Evolutionary conservation across 2,113 vertebrate genomes (phyloP), one percentile per base, ranked within the genome.

Genomic region (Sterrhoptilus dennistouni): DNA sequence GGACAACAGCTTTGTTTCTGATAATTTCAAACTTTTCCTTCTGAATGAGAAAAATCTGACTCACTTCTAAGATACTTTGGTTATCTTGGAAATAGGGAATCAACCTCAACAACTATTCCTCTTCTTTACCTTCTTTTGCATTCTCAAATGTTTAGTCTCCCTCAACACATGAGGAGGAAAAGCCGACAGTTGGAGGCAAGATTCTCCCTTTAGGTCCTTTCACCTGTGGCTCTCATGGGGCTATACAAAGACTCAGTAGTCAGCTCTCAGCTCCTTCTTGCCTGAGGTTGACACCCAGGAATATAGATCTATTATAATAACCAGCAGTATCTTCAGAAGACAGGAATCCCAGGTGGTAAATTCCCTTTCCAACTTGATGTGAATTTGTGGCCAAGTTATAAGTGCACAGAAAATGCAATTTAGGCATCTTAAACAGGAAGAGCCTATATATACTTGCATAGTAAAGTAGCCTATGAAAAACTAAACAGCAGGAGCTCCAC

Each of bases 261-360:
- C 50, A 35, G 42, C 71, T 87, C 57, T 49, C 65, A 87, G 31
- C 47, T 93, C 35, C 54, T 77, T 15, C 45, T 68, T 89, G 59
- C 86, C 86, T 35, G 54, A 66, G 83, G 77, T 42, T 77, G 63
- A 35, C 70, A 85, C 75, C 49, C 47, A 63, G 16, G 59, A 60
- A 54, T 63, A 29, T 10, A 82, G 66, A 79, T 85, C 22, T 52
- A 0, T 47, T 86, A 5, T 12, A 80, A 52, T 66, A 96, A 94
- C 71, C 17, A 83, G 87, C 54, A 83, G 15, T 59, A 29, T 70
- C 60, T 95, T 92, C 60, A 88, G 68, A 88, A 83, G 83, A 57
- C 24, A 78, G 35, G 72, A 81, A 59, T 94, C 59, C 79, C 85
- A 83, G 79, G 71, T 92, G 88, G 79, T 86, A 93, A 90, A 92